phyloP scores from a whole-genome alignment of 2,888 invertebrate genomes.

The Sthenelais limicola region DNA sequence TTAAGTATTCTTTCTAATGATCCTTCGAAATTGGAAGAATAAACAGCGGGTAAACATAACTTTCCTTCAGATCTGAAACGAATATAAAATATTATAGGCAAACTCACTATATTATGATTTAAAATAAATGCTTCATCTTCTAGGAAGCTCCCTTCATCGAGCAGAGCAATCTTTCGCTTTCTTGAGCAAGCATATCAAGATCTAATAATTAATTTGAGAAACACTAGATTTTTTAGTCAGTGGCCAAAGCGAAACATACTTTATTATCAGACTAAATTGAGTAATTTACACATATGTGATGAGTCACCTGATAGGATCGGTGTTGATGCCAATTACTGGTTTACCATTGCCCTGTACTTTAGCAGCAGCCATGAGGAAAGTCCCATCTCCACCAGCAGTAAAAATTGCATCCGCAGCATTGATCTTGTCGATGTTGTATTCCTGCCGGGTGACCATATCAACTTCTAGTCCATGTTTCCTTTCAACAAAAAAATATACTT shows the following conservation, averaged over 20 bases:
- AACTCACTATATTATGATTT: too few relatives aligned
- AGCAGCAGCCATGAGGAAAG: slow-evolving; percentile 93
- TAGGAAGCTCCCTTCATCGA: too few relatives aligned
- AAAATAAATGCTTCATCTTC: too few relatives aligned
- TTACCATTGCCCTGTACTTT: slow-evolving; percentile 83
- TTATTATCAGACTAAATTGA: too few relatives aligned
- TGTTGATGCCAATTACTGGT: slow-evolving; percentile 97
- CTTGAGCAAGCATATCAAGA: too few relatives aligned
- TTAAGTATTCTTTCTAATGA: slow-evolving; percentile 84
- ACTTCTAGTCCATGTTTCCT: slow-evolving; percentile 83
- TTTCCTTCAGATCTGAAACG: slow-evolving; percentile 87
- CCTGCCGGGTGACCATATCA: slow-evolving; percentile 73
- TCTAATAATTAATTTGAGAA: too few relatives aligned
- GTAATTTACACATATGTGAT: not conserved
- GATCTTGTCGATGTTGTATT: slow-evolving; percentile 80
- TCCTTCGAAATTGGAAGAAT: slow-evolving; percentile 84
- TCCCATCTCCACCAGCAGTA: slow-evolving; percentile 92
- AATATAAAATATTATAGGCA: too few relatives aligned
- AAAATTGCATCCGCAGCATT: slow-evolving; percentile 87
- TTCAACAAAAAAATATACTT: not conserved
- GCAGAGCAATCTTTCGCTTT: too few relatives aligned
- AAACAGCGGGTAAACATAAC: slow-evolving; percentile 89
- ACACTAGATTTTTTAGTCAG: too few relatives aligned
- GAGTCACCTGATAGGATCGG: slow-evolving; percentile 86
- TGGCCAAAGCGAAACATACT: too few relatives aligned